A percentile compares a stretch with the other conserved stretches of the same genome.
Evolutionary conservation across 2,797 vertebrate genomes (phyloP).

Genomic region (Tiaroga cobitis): DNA sequence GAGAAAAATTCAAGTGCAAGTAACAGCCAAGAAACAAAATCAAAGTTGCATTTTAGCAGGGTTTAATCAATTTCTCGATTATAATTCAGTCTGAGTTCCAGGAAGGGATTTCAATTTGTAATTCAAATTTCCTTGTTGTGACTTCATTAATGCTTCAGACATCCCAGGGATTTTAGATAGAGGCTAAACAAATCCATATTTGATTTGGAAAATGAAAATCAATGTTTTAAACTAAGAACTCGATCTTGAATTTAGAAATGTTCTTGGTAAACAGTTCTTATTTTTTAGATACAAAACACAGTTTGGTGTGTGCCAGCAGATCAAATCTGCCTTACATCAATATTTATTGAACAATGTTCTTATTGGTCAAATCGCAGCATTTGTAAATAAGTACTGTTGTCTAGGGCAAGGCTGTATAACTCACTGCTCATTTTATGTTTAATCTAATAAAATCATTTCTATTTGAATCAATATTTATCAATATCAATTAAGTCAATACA

Average conservation of each 20-base stretch:
- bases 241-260: background rate
- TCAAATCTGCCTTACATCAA: background rate
- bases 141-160: background rate
- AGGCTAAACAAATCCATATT: background rate
- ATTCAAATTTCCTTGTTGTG: background rate
- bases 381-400: background rate
- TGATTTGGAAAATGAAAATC: background rate
- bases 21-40: background rate
- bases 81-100: background rate
- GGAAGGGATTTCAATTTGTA: background rate
- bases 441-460: background rate
- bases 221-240: background rate
- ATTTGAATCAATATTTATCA: background rate
- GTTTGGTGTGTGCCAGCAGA: background rate
- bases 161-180: constrained; percentile 7
- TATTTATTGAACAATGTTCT: background rate
- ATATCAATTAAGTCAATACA: background rate
- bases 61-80: background rate
- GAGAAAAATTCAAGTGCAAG: background rate
- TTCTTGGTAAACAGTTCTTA: background rate
- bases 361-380: background rate
- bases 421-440: background rate
- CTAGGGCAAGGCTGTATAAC: background rate
- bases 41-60: background rate
- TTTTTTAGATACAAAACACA: background rate